Evolutionary conservation across 2,888 invertebrate species (phyloP), one percentile per base, ranked within the genome.

Genomic region (Agelastica alni): DNA sequence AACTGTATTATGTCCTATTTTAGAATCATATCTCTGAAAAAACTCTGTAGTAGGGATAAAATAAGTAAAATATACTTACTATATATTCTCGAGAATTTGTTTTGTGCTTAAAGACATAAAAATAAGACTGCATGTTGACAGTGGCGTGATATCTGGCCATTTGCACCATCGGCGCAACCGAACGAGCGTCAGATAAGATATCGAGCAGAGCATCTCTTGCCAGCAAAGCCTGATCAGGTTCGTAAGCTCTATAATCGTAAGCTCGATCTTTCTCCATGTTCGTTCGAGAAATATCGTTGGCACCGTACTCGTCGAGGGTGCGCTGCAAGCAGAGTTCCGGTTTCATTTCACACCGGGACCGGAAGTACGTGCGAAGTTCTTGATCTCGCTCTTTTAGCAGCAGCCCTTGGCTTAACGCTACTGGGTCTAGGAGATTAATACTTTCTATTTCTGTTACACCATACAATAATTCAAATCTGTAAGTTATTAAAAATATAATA

Each of bases 51-150:
- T n/a, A n/a, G n/a, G n/a, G n/a, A n/a, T 30, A 14, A 13, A 37
- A n/a, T n/a, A 44, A 36, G 17, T 14, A 17, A 42, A n/a, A 10
- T 17, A 42, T 59, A 83, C 87, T 86, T 78, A 92, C 92, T 37
- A 89, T 85, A 75, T 88, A 88, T 59, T 90, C 87, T 56, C 88
- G 89, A 67, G 88, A 85, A 59, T 86, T 82, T 53, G 90, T 91
- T 63, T 89, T 89, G 72, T 96, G 93, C 3, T 88, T 86, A 69
- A 93, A 93, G 17, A 93, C 90, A 71, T 93, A 94, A 81, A 94
- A 91, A 75, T 89, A 93, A 48, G 89, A 89, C 70, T 87, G 86
- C 1, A 84, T 81, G 77, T 91, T 89, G 17, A 87, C 82, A 62
- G 82, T 83, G 3, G 89, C 85, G 69, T 92, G 91, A 73, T 88